A percentile compares a stretch with the other conserved stretches of the same genome.
phyloP scores from a whole-genome alignment of 2,797 vertebrate genomes.

The Xenopus petersii region DNA sequence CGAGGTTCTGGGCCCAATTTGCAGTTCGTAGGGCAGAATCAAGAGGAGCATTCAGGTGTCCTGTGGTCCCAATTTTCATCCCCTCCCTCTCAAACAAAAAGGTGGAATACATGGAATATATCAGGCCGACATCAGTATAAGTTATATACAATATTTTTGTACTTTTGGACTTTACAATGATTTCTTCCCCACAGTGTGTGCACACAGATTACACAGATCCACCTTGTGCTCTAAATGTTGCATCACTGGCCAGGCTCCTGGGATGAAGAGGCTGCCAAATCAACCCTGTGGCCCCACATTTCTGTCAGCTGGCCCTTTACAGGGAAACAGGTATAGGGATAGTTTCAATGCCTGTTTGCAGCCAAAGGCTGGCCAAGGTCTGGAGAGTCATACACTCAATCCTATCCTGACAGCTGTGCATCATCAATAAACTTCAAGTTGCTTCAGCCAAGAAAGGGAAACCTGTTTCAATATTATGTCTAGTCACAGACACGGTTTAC shows the following conservation, averaged over 20 bases:
- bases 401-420: background rate
- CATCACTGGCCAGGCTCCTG: background rate
- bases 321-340: background rate
- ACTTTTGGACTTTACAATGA: background rate
- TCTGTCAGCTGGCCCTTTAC: slow-evolving; percentile 14
- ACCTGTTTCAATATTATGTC: background rate
- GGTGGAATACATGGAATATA: background rate
- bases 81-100: background rate
- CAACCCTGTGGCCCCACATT: background rate
- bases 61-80: background rate
- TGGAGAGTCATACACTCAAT: background rate
- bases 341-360: background rate
- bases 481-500: background rate
- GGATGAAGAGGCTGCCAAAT: background rate
- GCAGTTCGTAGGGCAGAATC: slow-evolving; percentile 9
- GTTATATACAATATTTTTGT: background rate
- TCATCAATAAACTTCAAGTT: slow-evolving; percentile 7
- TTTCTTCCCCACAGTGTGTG: background rate
- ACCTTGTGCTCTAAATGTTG: slow-evolving; percentile 38
- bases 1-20: background rate
- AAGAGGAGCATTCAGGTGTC: background rate
- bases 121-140: background rate
- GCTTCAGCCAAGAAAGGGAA: slow-evolving; percentile 1
- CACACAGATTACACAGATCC: slow-evolving; percentile 18
- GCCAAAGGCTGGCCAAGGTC: background rate